Evolutionary conservation across 2,797 vertebrate species (phyloP), one percentile per base, ranked within the genome.

Genomic region (Zalophus californianus): DNA sequence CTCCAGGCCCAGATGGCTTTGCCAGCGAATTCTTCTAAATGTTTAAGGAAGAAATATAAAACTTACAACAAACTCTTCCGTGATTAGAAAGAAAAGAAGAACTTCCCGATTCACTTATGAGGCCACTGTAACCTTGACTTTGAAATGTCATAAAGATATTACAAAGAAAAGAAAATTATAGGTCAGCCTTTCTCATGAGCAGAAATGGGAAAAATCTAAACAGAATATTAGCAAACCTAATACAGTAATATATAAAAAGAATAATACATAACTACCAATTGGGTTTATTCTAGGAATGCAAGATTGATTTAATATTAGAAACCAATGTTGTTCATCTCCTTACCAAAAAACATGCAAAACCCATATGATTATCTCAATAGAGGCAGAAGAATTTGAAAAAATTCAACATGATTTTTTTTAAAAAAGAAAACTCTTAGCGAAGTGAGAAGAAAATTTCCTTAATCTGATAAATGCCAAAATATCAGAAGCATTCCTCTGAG

Each of bases 11-110:
- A 79, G 64, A 86, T 91, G 80, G 62, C 50, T 91, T 79, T 15
- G n/a, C 52, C 72, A 90, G 62, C 72, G 35, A 96, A 54, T 88
- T 70, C 41, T 89, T 84, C 85, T 86, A 92, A 96, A 92, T 84
- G 92, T 84, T 84, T 54, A 80, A 93, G 56, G 54, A n/a, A 79
- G 44, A 54, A 7, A 62, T 44, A 44, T 75, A 82, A 88, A 85
- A 72, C 44, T 93, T 8, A 56, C 35, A 86, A 72, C 23, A 56
- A 90, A 90, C 12, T 78, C 79, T 52, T 83, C 58, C 54, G 52
- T 52, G 64, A 72, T n/a, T 38, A 75, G 84, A 66, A 86, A 73
- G 52, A 85, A 35, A 50, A 80, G 25, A 72, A 48, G 25, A 29
- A 52, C n/a, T 80, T 72, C 64, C 6, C 54, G 54, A 16, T 70